Base-by-base conservation (phyloP, 1,140 invertebrate genomes). In the Scaptomyza graminum region DNA sequence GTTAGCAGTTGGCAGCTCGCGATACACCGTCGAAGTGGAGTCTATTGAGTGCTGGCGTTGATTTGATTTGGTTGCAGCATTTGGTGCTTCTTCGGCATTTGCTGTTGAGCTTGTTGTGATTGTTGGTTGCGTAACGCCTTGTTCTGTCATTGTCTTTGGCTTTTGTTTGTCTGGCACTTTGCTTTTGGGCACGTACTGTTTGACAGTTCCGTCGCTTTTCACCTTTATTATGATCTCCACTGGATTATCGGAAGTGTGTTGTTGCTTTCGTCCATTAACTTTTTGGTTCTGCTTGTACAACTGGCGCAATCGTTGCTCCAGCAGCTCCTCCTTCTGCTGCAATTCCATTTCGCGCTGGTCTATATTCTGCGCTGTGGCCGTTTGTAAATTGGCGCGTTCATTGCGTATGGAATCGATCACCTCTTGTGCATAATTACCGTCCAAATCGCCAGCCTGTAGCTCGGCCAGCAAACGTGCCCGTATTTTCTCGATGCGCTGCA, bases 171-270 rank as follows among this genome's bases (percentile, higher is more conserved):
- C 49, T 3, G 5, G 16, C 1, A 43, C 7, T 11, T 76, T 75
- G 1, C 9, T 5, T 3, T 64, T 85, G 5, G 82, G 78, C 5
- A 78, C 22, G 31, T 46, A 74, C 22, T 88, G 79, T 37, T 74
- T 89, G 0, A 88, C 76, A 1, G 73, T 79, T 8, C 83, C 74
- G 41, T 91, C 90, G 51, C 82, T 87, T 15, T 55, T 76, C 0
- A 90, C 72, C 15, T 91, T 90, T 3, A 91, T 91, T 11, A 91
- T 76, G 13, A 91, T 90, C 57, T 91, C 84, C 5, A 91, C 28
- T 0, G 90, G 90, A 0, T 72, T 63, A 0, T 87, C 80, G 0
- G 31, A 34, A 2, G 8, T 34, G 46, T 31, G 7, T 7, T 54
- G 63, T 7, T 54, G 63, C 18, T 74, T 15, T 16, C 5, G 2